A percentile compares a stretch with the other conserved stretches of the same genome.
Conservation (phyloP, 2,113 vertebrate genomes). For the Ptyas mucosa region DNA sequence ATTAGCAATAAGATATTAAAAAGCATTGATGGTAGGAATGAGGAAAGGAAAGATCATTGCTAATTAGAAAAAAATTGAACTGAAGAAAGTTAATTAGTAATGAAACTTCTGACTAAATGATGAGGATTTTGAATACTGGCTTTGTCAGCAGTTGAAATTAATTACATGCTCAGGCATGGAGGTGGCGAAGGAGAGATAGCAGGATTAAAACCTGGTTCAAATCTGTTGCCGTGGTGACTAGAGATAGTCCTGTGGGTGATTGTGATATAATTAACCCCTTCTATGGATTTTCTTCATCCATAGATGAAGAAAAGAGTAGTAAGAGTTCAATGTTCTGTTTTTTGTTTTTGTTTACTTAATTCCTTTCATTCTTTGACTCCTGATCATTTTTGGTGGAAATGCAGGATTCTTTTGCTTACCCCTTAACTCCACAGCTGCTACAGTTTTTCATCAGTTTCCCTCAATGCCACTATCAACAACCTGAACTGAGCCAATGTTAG, state of each 20-base stretch:
- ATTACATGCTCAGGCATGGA: slow-evolving; percentile 64
- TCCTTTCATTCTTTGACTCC: not conserved
- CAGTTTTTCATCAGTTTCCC: too few relatives aligned
- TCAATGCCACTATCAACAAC: not conserved
- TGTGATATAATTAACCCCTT: slow-evolving; percentile 40
- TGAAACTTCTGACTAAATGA: slow-evolving; percentile 60
- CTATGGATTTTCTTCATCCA: accelerated
- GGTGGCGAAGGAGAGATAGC: slow-evolving; percentile 9
- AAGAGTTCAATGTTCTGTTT: not conserved
- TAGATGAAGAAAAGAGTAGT: not conserved
- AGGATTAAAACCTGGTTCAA: slow-evolving; percentile 57
- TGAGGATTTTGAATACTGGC: slow-evolving; percentile 59
- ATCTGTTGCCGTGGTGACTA: slow-evolving; percentile 61
- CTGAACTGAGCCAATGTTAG: not conserved
- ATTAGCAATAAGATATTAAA: not conserved
- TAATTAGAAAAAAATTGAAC: slow-evolving; percentile 69
- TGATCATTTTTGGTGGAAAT: not conserved
- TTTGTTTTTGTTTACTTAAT: not conserved
- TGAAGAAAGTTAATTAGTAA: slow-evolving; percentile 73
- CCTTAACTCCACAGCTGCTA: not conserved
- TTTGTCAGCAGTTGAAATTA: slow-evolving; percentile 69
- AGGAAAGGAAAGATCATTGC: slow-evolving; percentile 25
- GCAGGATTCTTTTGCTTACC: not conserved
- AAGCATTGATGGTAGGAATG: not conserved
- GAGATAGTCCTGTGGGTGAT: slow-evolving; percentile 41